These are phyloP conservation scores for Setipinna tenuifilis DNA, from an alignment of 2,797 vertebrate genomes.

Conservation along the genomic window DNA sequence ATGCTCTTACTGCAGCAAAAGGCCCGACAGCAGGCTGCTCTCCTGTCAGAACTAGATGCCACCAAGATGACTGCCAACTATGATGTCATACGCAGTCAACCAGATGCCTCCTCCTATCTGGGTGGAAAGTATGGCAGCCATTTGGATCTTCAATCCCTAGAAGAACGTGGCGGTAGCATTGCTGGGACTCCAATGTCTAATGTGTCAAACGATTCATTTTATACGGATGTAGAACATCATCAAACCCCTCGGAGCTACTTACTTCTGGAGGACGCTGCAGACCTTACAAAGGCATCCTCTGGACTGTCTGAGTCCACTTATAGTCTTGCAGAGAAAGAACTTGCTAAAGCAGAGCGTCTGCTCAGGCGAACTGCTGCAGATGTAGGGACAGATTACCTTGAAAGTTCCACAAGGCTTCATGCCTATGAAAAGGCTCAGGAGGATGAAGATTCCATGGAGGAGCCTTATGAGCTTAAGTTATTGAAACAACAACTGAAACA, in stretches of 20 bases:
- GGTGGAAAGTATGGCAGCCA: conserved; percentile 88
- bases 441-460: conserved; percentile 97
- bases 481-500: conserved; percentile 98
- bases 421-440: conserved; percentile 87
- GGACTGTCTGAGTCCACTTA: conserved; percentile 85
- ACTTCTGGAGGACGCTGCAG: conserved; percentile 93
- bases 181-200: conserved; percentile 92
- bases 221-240: conserved; percentile 91
- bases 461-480: conserved; percentile 96
- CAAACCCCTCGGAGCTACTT: conserved; percentile 90
- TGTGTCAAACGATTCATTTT: conserved; percentile 93
- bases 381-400: conserved; percentile 90
- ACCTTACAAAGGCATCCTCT: conserved; percentile 89
- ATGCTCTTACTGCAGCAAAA: conserved; percentile 95
- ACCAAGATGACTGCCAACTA: conserved; percentile 88
- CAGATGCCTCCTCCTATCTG: conserved; percentile 82
- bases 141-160: conserved; percentile 91
- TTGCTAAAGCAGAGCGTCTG: conserved; percentile 92
- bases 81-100: conserved; percentile 90
- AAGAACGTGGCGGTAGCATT: conserved; percentile 85
- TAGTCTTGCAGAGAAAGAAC: conserved; percentile 92
- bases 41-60: conserved; percentile 88
- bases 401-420: conserved; percentile 89
- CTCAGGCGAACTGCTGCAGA: conserved; percentile 86
- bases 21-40: conserved; percentile 87